phyloP scores from a whole-genome alignment of 2,113 vertebrate genomes.

The Lontra canadensis region DNA sequence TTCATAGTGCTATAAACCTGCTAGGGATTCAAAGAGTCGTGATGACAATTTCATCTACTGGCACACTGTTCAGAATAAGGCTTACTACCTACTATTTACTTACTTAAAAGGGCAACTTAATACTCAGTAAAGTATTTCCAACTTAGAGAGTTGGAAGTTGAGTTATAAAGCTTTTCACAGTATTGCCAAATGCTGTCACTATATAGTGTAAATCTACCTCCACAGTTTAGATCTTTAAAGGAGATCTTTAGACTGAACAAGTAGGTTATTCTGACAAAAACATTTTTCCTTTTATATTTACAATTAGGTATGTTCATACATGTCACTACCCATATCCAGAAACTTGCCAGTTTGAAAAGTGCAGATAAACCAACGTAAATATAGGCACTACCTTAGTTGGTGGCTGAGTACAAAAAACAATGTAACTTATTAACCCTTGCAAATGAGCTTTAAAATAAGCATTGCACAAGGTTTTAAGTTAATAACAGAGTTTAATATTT shows the following conservation, averaged over 20 bases:
- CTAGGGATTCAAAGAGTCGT: background rate
- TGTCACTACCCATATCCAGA: background rate
- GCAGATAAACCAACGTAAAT: background rate
- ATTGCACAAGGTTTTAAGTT: background rate
- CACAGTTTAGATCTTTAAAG: background rate
- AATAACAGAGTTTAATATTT: conserved; percentile 26
- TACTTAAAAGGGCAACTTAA: background rate
- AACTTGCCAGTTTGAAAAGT: conserved; percentile 16
- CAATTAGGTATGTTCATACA: background rate
- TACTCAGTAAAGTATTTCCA: background rate
- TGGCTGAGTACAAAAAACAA: background rate
- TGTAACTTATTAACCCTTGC: background rate
- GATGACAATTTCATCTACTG: background rate
- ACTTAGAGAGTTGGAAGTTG: background rate
- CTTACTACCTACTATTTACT: background rate
- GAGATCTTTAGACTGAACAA: conserved; percentile 50
- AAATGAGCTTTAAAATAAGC: conserved; percentile 38
- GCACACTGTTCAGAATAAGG: background rate
- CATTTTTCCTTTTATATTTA: conserved; percentile 18
- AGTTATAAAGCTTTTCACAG: background rate
- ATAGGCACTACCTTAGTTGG: background rate
- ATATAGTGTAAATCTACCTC: background rate
- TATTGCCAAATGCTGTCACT: background rate
- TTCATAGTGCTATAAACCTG: background rate
- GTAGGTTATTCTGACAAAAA: background rate